A percentile compares a stretch with the other conserved stretches of the same genome.
Evolutionary conservation across 2,113 vertebrate genomes (phyloP).

Genomic region (Mus spicilegus): DNA sequence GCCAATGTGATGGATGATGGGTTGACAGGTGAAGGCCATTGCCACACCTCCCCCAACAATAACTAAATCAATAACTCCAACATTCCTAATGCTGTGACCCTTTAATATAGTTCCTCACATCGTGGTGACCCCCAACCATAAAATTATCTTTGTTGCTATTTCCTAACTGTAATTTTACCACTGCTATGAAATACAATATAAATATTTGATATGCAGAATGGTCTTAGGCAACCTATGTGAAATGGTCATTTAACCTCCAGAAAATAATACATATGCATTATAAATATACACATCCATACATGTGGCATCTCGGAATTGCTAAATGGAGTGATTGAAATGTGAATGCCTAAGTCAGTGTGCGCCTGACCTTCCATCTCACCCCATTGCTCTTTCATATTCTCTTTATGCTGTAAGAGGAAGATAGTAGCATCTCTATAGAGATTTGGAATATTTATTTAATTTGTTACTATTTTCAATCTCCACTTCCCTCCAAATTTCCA

Average conservation of each 20-base stretch:
- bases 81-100: no score
- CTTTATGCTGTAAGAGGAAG: background rate
- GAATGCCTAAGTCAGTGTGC: background rate
- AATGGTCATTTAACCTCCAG: background rate
- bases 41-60: background rate
- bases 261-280: background rate
- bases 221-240: background rate
- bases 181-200: background rate
- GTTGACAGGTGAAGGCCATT: background rate
- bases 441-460: background rate
- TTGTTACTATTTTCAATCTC: background rate
- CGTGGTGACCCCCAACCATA: background rate
- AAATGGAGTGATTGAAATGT: background rate
- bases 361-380: background rate
- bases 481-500: background rate
- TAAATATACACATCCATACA: background rate
- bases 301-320: background rate
- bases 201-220: background rate
- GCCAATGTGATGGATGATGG: background rate
- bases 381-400: background rate
- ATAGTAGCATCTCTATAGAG: background rate
- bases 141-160: background rate
- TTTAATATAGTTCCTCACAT: no score
- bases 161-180: background rate
- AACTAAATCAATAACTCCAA: background rate